Percentiles rank a stretch among this genome's conserved stretches.
These are phyloP conservation scores for Rhea americana DNA, from an alignment of 2,113 vertebrate species.

Conservation along the genomic window DNA sequence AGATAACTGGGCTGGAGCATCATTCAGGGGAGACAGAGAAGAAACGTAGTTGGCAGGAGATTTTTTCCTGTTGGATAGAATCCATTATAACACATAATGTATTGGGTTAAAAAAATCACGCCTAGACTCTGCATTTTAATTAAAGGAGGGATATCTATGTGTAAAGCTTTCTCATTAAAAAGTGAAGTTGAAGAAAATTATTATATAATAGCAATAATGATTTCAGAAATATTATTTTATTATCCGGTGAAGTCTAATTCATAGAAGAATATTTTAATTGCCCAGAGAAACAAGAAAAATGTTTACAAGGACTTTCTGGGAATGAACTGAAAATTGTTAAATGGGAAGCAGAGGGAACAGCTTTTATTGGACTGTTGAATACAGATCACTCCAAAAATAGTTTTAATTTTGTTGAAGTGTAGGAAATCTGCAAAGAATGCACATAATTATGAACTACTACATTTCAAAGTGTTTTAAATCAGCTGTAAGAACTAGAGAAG, in stretches of 20 bases:
- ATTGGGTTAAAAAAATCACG: not conserved
- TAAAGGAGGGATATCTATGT: not conserved
- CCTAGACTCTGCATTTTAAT: not conserved
- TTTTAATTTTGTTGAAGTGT: not conserved
- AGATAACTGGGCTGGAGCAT: not conserved
- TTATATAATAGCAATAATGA: not conserved
- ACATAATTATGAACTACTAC: not conserved
- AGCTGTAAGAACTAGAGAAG: not conserved
- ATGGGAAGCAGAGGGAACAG: not conserved
- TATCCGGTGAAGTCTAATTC: not conserved
- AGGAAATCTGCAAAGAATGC: not conserved
- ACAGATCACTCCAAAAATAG: not conserved
- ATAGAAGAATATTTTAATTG: not conserved
- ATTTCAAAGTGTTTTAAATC: not conserved
- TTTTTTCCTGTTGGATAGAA: not conserved
- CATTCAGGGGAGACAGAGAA: not conserved
- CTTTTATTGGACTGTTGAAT: not conserved
- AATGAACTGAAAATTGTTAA: not conserved
- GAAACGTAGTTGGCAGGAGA: accelerated
- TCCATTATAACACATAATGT: not conserved
- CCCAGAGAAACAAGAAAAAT: not conserved
- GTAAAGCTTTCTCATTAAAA: not conserved
- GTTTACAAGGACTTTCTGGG: not conserved
- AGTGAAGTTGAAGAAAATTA: not conserved
- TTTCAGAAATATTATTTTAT: not conserved